Conservation (phyloP, 2,888 invertebrate genomes). For the Didymodactylos carnosus region DNA sequence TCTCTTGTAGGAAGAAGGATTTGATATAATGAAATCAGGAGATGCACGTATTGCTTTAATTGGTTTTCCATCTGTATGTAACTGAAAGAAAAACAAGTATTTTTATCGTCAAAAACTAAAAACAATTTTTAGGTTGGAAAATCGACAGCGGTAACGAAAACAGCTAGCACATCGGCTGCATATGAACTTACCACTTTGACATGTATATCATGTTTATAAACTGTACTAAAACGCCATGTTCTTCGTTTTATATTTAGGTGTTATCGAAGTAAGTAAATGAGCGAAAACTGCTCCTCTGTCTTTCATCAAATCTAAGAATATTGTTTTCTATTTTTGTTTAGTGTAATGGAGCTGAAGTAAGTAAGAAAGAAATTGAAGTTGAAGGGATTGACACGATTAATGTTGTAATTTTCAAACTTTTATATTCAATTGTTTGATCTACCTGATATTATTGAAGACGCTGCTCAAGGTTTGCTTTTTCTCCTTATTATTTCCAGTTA, state of each 20-base stretch:
- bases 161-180: too few relatives aligned
- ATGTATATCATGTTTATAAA: constrained; percentile 91
- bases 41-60: constrained; percentile 93
- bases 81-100: too few relatives aligned
- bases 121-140: too few relatives aligned
- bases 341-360: constrained; percentile 51
- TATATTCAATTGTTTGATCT: constrained; percentile 90
- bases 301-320: too few relatives aligned
- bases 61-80: constrained; percentile 70
- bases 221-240: too few relatives aligned
- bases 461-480: constrained; percentile 52
- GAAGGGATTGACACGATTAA: too few relatives aligned
- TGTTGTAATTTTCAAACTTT: too few relatives aligned
- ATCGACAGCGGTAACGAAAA: too few relatives aligned
- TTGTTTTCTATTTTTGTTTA: constrained; percentile 25
- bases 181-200: constrained; percentile 98
- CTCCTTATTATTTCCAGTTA: constrained; percentile 8
- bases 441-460: constrained; percentile 98
- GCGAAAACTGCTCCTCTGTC: neutral
- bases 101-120: too few relatives aligned
- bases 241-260: too few relatives aligned
- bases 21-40: constrained; percentile 95
- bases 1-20: constrained; percentile 51
- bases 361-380: too few relatives aligned
- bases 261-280: constrained; percentile 50